Percentiles rank a stretch among this genome's conserved stretches.
Conservation (phyloP, 2,888 invertebrate species). For the Hedychridium roseum region DNA sequence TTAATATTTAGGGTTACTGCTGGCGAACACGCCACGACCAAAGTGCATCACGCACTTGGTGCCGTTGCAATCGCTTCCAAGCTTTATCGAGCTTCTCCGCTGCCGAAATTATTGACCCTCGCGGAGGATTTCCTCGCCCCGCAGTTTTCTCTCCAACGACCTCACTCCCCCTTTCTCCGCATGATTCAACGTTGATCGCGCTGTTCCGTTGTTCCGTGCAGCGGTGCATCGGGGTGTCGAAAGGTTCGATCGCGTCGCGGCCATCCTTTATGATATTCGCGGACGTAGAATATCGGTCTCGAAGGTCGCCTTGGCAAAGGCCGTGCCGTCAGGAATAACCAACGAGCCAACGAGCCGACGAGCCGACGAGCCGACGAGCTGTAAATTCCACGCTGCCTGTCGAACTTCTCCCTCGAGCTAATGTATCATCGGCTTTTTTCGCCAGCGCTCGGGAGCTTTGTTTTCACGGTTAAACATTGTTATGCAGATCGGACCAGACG, state of each 20-base stretch:
- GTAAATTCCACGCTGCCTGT: slow-evolving; percentile 34
- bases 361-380: not conserved
- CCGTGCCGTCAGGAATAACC: not conserved
- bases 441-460: slow-evolving; percentile 41
- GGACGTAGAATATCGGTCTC: slow-evolving; percentile 2
- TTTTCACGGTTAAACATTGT: slow-evolving; percentile 57
- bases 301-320: slow-evolving; percentile 4
- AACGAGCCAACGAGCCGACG: not conserved
- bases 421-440: slow-evolving; percentile 26
- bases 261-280: not conserved
- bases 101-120: slow-evolving; percentile 25
- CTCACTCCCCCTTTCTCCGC: not conserved
- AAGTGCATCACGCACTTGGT: slow-evolving; percentile 50
- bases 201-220: too few relatives aligned
- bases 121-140: not conserved
- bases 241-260: not conserved
- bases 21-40: slow-evolving; percentile 50
- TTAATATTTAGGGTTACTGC: slow-evolving; percentile 60
- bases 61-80: slow-evolving; percentile 23
- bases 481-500: slow-evolving; percentile 54
- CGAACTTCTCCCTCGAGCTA: slow-evolving; percentile 31
- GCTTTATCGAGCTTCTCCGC: slow-evolving; percentile 29
- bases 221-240: too few relatives aligned
- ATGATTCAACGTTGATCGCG: too few relatives aligned
- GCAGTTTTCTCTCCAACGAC: not conserved